Evolutionary conservation across 2,797 vertebrate genomes (phyloP).

Genomic region (Meda fulgida): DNA sequence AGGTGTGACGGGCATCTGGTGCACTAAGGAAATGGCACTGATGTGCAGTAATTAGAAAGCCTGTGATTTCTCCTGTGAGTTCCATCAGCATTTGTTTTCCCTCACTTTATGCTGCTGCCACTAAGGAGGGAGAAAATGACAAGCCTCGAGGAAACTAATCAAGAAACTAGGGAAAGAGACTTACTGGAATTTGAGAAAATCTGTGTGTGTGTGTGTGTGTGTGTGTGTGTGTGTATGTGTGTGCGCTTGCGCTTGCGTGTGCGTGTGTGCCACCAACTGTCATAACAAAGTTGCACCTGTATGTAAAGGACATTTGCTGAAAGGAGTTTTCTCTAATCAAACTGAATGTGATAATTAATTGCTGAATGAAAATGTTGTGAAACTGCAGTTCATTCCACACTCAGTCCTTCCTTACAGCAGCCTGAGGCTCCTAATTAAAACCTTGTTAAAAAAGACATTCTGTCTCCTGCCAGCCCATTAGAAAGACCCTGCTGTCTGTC

Average conservation of each 20-base stretch:
- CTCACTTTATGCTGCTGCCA: neutral
- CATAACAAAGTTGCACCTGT: constrained; percentile 29
- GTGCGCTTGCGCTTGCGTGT: neutral
- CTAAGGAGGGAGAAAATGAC: constrained; percentile 18
- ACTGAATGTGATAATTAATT: constrained; percentile 44
- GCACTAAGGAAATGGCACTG: constrained; percentile 35
- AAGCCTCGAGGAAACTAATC: constrained; percentile 27
- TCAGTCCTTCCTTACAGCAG: constrained; percentile 26
- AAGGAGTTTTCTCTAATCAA: constrained; percentile 21
- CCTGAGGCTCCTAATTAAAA: constrained; percentile 53
- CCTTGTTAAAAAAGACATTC: constrained; percentile 29
- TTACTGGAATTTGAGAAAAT: neutral
- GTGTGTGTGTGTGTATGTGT: too few species aligned
- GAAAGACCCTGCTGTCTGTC: constrained; percentile 19
- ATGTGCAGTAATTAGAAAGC: constrained; percentile 41
- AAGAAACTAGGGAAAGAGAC: neutral
- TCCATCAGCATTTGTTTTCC: constrained; percentile 23
- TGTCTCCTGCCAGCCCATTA: constrained; percentile 38
- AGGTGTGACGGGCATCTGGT: constrained; percentile 42
- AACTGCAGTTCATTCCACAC: constrained; percentile 21
- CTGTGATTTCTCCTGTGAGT: constrained; percentile 40
- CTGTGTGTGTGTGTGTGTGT: neutral
- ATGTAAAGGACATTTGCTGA: constrained; percentile 25
- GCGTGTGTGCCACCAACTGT: neutral
- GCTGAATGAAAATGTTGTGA: constrained; percentile 36